Base-by-base conservation (phyloP, 2,888 invertebrate species). In the Heliconius aoede region DNA sequence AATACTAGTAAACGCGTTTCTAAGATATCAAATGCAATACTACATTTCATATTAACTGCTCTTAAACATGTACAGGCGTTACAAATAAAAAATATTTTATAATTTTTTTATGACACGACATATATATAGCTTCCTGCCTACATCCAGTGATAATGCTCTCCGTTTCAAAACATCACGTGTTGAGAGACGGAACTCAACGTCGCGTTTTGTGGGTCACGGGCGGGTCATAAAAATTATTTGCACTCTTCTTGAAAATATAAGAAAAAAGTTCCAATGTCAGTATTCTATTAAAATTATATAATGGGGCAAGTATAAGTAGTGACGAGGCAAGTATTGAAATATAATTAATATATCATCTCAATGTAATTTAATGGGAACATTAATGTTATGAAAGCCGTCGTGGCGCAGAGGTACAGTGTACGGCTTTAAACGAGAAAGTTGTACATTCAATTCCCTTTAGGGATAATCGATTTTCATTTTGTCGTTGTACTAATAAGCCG, bases 61-160 rank as follows among this genome's bases (percentile, higher is more conserved):
- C n/a, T 65, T 24, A 7, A 15, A 24, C 36, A 32, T 65, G 4
- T n/a, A 65, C 65, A 65, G 65, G 65, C 65, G 65, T 65, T 36
- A n/a, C n/a, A 9, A n/a, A n/a, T 55, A 55, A 21, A 5, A 46
- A 46, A 21, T 46, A 46, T 46, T 5, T 21, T 46, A 46, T 46
- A 2, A 18, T 2, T 46, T 46, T 46, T 46, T 18, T 18, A 46
- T 46, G 1, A 46, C 46, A 5, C 46, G 18, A 46, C 18, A 46
- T 46, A 46, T 5, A 5, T 18, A 40, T 40, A 40, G 40, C 40
- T 40, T 5, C 15, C 18, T 40, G 1, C 18, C 40, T 40, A 18
- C 7, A 5, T 18, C 5, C 1, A 46, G 46, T 18, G 46, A 18
- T 18, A 7, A 46, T 18, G 18, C 7, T 7, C 7, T 46, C 0